Evolutionary conservation across 2,113 vertebrate species (phyloP), one percentile per base, ranked within the genome.

Genomic region (Garra rufa): DNA sequence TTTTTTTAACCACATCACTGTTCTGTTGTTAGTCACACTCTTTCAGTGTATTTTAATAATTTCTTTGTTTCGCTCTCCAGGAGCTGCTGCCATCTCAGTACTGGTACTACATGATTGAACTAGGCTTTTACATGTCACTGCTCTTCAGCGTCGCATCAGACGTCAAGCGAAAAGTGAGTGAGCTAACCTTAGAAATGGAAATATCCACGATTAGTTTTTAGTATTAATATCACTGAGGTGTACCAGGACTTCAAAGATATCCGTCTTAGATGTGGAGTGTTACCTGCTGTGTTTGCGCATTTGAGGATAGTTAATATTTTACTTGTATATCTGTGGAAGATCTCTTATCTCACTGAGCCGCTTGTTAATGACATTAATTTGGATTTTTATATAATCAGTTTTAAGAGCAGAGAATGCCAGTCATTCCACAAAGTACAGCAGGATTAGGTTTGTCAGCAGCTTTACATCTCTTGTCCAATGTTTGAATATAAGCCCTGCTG

Each of bases 101-200:
- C 91, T 96, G 94, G 94, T 99, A 97, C 92, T 99, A 99, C 91
- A 93, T 98, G 92, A 87, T 97, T 21, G 96, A 99, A 85, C 92
- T 99, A 75, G 95, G 96, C 76, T 98, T 98, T 94, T 98, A 98
- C 87, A 6, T 94, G 75, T 97, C 97, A 0, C 92, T 99, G 87
- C 83, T 98, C 61, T 90, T 98, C 65, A 97, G 95, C 0, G 88
- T 99, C 83, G 96, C 96, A 1, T 96, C 96, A 0, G 98, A 99
- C 1, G 85, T 96, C 91, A 98, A 96, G 89, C 95, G 97, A 73
- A 99, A 98, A 95, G 98, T 98, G 91, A 89, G 90, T 1, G 13
- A 84, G 11, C 38, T 41, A 21, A 69, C 17, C 30, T 19, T 17
- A 34, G 34, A 34, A 34, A 34, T 5, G 38, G 30, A 69, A 69